These are phyloP conservation scores for Eilema griseolum DNA, from an alignment of 2,888 invertebrate genomes.

Conservation along the genomic window DNA sequence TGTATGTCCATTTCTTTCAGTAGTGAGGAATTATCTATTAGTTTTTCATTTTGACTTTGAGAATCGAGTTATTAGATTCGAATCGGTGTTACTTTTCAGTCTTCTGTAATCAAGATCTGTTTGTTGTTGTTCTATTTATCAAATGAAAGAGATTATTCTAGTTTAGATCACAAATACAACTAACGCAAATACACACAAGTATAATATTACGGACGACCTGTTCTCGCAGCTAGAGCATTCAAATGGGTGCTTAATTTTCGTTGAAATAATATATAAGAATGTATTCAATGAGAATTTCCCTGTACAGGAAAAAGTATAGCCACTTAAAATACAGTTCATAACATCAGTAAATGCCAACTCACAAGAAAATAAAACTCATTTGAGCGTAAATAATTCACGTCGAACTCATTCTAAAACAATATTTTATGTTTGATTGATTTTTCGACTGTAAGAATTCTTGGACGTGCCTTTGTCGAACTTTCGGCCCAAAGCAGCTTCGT, in stretches of 20 bases:
- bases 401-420: slow-evolving; percentile 10
- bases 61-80: not conserved
- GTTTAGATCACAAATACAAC: too few species aligned
- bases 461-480: slow-evolving; percentile 38
- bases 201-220: too few species aligned
- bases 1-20: not conserved
- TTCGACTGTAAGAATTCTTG: slow-evolving; percentile 29
- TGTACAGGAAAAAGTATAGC: not conserved
- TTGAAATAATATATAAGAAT: too few species aligned
- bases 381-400: not conserved
- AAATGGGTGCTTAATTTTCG: too few species aligned
- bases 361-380: not conserved
- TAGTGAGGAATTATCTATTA: not conserved
- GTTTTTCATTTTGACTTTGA: not conserved
- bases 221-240: too few species aligned
- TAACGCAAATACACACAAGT: too few species aligned
- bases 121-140: too few species aligned
- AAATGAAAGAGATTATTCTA: too few species aligned
- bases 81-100: not conserved
- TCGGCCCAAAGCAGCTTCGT: slow-evolving; percentile 17
- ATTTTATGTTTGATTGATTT: slow-evolving; percentile 23
- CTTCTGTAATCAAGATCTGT: not conserved
- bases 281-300: too few species aligned
- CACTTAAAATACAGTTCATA: not conserved
- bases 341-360: not conserved